Evolutionary conservation across 2,113 vertebrate genomes (phyloP).

Genomic region (Microcebus murinus): DNA sequence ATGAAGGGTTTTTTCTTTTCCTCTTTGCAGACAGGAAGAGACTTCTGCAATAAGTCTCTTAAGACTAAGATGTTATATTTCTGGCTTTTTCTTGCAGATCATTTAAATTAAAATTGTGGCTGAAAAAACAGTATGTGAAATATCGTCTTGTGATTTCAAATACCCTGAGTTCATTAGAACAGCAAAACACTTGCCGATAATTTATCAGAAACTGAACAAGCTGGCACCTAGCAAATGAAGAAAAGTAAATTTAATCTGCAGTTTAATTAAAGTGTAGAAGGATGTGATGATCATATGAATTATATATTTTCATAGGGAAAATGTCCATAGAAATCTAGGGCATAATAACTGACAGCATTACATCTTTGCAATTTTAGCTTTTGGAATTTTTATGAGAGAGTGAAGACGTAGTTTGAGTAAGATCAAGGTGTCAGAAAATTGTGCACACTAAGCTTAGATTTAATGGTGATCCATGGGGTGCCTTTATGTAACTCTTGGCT

Average conservation of each 20-base stretch:
- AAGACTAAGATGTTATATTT: conserved; percentile 39
- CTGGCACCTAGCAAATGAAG: conserved; percentile 52
- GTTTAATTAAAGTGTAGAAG: conserved; percentile 77
- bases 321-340: not conserved
- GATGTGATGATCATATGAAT: conserved; percentile 52
- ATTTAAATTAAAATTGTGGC: conserved; percentile 61
- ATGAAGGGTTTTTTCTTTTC: conserved; percentile 28
- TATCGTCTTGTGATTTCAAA: conserved; percentile 81
- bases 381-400: conserved; percentile 5
- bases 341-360: not conserved
- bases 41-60: conserved; percentile 19
- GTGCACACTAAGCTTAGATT: not conserved
- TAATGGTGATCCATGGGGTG: not conserved
- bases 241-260: conserved; percentile 50
- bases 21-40: not conserved
- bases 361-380: conserved; percentile 28
- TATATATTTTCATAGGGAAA: conserved; percentile 69
- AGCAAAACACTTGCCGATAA: conserved; percentile 57
- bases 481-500: conserved; percentile 12
- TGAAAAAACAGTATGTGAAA: conserved; percentile 67
- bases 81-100: not conserved
- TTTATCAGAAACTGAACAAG: conserved; percentile 62
- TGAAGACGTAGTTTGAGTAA: not conserved
- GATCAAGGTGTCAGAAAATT: not conserved
- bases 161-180: conserved; percentile 75